phyloP scores from a whole-genome alignment of 1,140 invertebrate species.

The Phenacoccus solenopsis region DNA sequence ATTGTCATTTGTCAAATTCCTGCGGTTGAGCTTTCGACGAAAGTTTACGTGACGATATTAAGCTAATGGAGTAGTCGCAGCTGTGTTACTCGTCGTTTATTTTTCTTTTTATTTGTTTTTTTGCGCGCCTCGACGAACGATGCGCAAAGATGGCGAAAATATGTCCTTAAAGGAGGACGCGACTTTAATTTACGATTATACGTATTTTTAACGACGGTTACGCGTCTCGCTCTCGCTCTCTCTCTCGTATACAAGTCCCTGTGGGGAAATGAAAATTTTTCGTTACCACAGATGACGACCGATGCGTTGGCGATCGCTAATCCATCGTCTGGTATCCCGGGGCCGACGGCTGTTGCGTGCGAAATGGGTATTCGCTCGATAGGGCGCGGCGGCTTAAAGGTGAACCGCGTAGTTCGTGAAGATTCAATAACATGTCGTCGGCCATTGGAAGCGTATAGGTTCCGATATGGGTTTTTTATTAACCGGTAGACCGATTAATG shows the following conservation, averaged over 20 bases:
- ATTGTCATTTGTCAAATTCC: conserved; percentile 26
- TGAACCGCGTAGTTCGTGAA: neutral
- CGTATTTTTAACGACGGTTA: too few species aligned
- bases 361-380: neutral
- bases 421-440: neutral
- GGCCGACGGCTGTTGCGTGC: neutral
- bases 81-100: conserved; percentile 9
- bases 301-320: neutral
- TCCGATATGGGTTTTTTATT: too few species aligned
- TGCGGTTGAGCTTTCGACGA: conserved; percentile 10
- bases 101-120: conserved; percentile 20
- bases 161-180: too few species aligned
- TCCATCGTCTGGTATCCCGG: neutral
- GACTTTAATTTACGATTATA: neutral
- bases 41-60: conserved; percentile 15
- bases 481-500: too few species aligned
- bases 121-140: neutral
- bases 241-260: too few species aligned
- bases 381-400: neutral
- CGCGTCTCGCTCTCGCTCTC: too few species aligned
- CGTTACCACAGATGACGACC: neutral
- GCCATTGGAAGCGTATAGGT: neutral
- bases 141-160: neutral
- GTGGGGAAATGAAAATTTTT: neutral
- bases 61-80: conserved; percentile 10